phyloP scores from a whole-genome alignment of 1,140 invertebrate species.

The Sogatella furcifera region DNA sequence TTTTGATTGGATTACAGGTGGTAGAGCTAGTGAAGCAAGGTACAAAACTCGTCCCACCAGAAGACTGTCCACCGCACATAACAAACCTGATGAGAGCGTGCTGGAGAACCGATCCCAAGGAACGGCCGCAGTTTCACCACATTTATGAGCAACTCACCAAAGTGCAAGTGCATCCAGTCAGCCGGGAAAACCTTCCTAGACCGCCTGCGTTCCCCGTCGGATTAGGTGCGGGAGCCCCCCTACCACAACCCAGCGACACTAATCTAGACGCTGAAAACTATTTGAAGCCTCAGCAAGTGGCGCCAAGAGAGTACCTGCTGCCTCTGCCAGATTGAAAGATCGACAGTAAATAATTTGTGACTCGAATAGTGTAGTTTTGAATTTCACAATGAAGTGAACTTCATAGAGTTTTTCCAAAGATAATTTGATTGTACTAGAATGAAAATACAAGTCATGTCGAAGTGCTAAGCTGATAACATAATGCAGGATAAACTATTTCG shows the following conservation, averaged over 20 bases:
- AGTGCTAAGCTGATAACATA: too few relatives aligned
- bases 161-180: slow-evolving; percentile 24
- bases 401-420: too few relatives aligned
- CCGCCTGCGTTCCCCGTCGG: slow-evolving; percentile 24
- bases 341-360: too few relatives aligned
- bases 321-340: slow-evolving; percentile 32
- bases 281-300: slow-evolving; percentile 39
- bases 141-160: slow-evolving; percentile 55
- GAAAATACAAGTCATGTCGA: too few relatives aligned
- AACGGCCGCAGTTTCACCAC: slow-evolving; percentile 61
- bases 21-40: slow-evolving; percentile 74
- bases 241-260: slow-evolving; percentile 34
- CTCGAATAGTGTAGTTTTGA: too few relatives aligned
- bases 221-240: slow-evolving; percentile 38
- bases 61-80: slow-evolving; percentile 62
- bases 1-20: slow-evolving; percentile 39
- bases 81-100: slow-evolving; percentile 74
- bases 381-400: too few relatives aligned
- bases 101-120: slow-evolving; percentile 73
- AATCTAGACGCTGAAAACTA: slow-evolving; percentile 45
- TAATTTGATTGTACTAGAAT: too few relatives aligned
- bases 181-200: slow-evolving; percentile 12
- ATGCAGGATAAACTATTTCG: too few relatives aligned
- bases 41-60: slow-evolving; percentile 70
- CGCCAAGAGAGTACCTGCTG: slow-evolving; percentile 43